These are phyloP conservation scores for Orthonevra nobilis DNA, from an alignment of 2,888 invertebrate species.

Conservation along the genomic window DNA sequence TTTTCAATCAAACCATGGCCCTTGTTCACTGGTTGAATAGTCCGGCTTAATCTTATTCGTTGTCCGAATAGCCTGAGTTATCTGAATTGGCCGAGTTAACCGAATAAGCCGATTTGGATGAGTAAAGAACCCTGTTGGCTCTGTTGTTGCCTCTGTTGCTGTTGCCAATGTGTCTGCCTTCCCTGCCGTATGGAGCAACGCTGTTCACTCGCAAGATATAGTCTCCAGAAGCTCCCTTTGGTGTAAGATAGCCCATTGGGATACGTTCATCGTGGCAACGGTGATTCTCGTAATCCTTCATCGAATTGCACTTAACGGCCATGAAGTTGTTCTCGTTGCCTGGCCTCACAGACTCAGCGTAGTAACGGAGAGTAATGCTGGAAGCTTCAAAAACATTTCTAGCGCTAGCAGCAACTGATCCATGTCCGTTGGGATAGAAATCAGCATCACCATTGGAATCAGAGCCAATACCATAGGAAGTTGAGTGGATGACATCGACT, in stretches of 20 bases:
- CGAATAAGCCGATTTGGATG: no score
- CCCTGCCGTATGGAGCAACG: constrained; percentile 76
- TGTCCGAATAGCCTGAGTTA: no score
- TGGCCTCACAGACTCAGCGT: constrained; percentile 78
- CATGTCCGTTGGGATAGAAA: constrained; percentile 78
- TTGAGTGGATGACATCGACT: constrained; percentile 78
- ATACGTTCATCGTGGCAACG: constrained; percentile 75
- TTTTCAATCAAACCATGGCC: neutral
- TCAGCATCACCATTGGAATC: constrained; percentile 75
- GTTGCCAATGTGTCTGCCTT: constrained; percentile 36
- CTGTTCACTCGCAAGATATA: constrained; percentile 77
- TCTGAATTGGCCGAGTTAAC: no score
- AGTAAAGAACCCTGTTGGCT: no score
- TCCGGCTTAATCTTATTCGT: no score
- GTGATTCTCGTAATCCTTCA: constrained; percentile 75
- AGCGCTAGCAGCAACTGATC: constrained; percentile 75
- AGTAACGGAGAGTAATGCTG: constrained; percentile 77
- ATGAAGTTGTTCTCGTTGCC: constrained; percentile 78
- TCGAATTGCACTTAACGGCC: constrained; percentile 76
- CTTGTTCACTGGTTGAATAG: constrained; percentile 27
- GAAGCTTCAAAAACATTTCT: constrained; percentile 76
- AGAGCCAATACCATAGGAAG: constrained; percentile 75
- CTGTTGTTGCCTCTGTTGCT: constrained; percentile 1
- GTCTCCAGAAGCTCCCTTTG: constrained; percentile 75
- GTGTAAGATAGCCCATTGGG: constrained; percentile 77